phyloP scores from a whole-genome alignment of 2,113 vertebrate genomes.

The Chlamydotis undulata region DNA sequence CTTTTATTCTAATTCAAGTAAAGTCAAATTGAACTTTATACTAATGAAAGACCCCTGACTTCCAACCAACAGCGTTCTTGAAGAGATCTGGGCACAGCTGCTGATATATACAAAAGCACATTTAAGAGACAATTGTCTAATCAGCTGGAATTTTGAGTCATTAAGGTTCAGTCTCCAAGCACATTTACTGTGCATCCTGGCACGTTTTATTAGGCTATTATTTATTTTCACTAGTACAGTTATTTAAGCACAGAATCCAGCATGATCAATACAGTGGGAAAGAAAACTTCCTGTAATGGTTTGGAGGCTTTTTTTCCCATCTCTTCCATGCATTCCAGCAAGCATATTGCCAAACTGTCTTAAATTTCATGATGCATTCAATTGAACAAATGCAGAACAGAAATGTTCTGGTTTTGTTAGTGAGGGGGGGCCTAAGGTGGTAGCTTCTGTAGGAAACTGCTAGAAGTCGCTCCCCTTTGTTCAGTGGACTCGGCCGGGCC shows the following conservation, averaged over 20 bases:
- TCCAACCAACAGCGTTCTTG: background rate
- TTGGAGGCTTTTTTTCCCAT: background rate
- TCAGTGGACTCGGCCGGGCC: no score
- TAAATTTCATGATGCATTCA: conserved; percentile 2
- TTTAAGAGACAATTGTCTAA: conserved; percentile 31
- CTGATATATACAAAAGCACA: background rate
- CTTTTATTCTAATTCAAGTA: background rate
- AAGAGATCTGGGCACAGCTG: conserved; percentile 9
- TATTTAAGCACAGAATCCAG: conserved; percentile 6
- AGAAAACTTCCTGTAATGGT: background rate
- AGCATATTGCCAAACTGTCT: background rate
- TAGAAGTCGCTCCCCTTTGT: no score
- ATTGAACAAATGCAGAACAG: background rate
- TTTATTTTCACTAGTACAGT: background rate
- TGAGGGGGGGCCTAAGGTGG: no score
- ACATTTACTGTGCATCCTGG: background rate
- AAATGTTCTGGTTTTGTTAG: background rate
- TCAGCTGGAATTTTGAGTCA: conserved; percentile 25
- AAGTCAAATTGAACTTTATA: background rate
- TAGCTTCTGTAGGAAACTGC: no score
- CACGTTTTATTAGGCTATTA: background rate
- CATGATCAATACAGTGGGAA: background rate
- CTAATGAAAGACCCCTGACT: background rate
- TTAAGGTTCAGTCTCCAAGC: background rate
- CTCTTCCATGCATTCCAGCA: background rate